Conservation (phyloP, 2,797 vertebrate species). For the Odontamblyopus rebecca region DNA sequence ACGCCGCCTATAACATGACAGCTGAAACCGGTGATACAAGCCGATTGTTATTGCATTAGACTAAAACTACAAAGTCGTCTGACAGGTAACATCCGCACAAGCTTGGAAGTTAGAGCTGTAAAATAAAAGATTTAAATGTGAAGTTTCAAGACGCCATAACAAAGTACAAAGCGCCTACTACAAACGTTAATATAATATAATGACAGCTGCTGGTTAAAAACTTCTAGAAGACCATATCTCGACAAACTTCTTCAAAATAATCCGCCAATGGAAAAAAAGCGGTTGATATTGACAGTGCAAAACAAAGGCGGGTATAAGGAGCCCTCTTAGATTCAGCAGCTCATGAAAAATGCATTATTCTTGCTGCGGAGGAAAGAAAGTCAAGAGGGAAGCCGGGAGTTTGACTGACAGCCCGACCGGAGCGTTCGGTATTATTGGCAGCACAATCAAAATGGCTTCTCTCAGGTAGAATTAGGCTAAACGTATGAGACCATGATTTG, state of each 20-base stretch:
- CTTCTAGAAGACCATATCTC: conserved; percentile 28
- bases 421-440: conserved; percentile 46
- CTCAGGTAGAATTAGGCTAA: conserved; percentile 56
- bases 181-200: conserved; percentile 12
- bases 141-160: conserved; percentile 6
- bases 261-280: conserved; percentile 51
- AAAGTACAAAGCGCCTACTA: conserved; percentile 7
- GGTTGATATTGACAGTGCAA: conserved; percentile 64
- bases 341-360: conserved; percentile 75
- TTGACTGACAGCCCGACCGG: conserved; percentile 43
- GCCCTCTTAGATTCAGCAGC: conserved; percentile 51
- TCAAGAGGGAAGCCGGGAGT: conserved; percentile 56
- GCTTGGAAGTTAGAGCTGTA: background rate
- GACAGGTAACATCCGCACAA: conserved; percentile 4
- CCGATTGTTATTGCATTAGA: conserved; percentile 3
- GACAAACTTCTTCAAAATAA: conserved; percentile 47
- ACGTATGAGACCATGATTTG: conserved; percentile 31
- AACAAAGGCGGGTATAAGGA: conserved; percentile 54
- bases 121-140: conserved; percentile 3
- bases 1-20: no score
- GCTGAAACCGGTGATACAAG: background rate
- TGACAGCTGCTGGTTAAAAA: conserved; percentile 36
- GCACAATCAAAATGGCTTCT: conserved; percentile 51
- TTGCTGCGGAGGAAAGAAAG: conserved; percentile 62
- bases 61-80: background rate